Conservation (phyloP, 2,113 vertebrate species). For the Agapornis roseicollis region DNA sequence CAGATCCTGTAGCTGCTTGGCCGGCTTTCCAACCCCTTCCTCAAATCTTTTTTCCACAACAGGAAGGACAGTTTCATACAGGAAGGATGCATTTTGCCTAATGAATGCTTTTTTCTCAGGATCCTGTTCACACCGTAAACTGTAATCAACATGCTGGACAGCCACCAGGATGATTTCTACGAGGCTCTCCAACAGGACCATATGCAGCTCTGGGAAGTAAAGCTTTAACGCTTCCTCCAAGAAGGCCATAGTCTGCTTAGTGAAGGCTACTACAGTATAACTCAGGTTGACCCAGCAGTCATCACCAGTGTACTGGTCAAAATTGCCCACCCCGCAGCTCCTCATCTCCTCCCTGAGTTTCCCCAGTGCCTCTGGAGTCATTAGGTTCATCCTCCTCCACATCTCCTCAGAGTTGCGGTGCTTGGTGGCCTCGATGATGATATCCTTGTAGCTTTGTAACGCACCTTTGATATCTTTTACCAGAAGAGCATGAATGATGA, state of each 20-base stretch:
- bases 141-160: slow-evolving; percentile 97
- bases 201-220: slow-evolving; percentile 95
- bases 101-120: slow-evolving; percentile 93
- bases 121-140: slow-evolving; percentile 96
- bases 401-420: slow-evolving; percentile 98
- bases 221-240: slow-evolving; percentile 95
- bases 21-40: slow-evolving; percentile 93
- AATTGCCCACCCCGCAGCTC: slow-evolving; percentile 83
- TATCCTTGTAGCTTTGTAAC: slow-evolving; percentile 93
- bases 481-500: slow-evolving; percentile 91
- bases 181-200: slow-evolving; percentile 95
- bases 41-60: slow-evolving; percentile 95
- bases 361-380: slow-evolving; percentile 92
- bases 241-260: slow-evolving; percentile 97
- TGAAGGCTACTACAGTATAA: slow-evolving; percentile 97
- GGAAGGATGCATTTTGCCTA: slow-evolving; percentile 90
- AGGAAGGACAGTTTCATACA: slow-evolving; percentile 94
- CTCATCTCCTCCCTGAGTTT: slow-evolving; percentile 97
- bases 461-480: slow-evolving; percentile 92
- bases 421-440: slow-evolving; percentile 97
- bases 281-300: slow-evolving; percentile 99
- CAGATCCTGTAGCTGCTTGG: slow-evolving; percentile 95
- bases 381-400: slow-evolving; percentile 97
- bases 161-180: slow-evolving; percentile 94
- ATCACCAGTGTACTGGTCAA: slow-evolving; percentile 93